These are phyloP conservation scores for Dendrolimus punctatus DNA, from an alignment of 1,140 invertebrate species.

Conservation along the genomic window DNA sequence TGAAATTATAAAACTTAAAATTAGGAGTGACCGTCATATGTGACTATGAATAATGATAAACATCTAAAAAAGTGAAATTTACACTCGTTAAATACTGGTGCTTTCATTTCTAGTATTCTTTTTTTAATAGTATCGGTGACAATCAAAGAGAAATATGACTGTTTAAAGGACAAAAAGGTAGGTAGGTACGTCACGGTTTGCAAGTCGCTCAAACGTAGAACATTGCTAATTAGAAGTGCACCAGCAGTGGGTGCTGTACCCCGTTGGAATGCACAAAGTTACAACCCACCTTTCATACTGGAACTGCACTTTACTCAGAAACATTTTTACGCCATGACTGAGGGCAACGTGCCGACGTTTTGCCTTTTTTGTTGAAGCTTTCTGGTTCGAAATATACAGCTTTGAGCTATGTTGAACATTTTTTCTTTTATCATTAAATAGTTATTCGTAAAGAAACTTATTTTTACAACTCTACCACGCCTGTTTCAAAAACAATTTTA, in stretches of 20 bases:
- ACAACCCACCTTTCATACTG: conserved; percentile 13
- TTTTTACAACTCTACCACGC: too few species aligned
- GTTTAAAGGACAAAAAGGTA: conserved; percentile 1
- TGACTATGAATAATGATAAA: too few species aligned
- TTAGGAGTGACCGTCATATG: too few species aligned
- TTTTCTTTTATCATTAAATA: too few species aligned
- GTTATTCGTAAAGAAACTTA: too few species aligned
- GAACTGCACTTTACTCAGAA: conserved; percentile 14
- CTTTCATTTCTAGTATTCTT: too few species aligned
- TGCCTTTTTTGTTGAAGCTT: conserved; percentile 17
- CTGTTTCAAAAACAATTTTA: too few species aligned
- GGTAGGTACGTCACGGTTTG: background rate
- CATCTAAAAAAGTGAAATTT: too few species aligned
- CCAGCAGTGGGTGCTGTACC: conserved; percentile 1
- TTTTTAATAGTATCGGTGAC: too few species aligned
- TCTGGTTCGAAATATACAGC: conserved; percentile 4
- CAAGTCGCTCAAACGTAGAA: background rate
- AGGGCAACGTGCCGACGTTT: conserved; percentile 11
- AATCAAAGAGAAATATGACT: background rate
- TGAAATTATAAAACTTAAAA: too few species aligned
- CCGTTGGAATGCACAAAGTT: conserved; percentile 18
- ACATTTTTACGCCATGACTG: conserved; percentile 18
- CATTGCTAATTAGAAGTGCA: conserved; percentile 25
- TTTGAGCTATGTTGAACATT: too few species aligned
- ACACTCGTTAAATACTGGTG: too few species aligned